Conservation (phyloP, 2,113 vertebrate species). For the Platichthys flesus region DNA sequence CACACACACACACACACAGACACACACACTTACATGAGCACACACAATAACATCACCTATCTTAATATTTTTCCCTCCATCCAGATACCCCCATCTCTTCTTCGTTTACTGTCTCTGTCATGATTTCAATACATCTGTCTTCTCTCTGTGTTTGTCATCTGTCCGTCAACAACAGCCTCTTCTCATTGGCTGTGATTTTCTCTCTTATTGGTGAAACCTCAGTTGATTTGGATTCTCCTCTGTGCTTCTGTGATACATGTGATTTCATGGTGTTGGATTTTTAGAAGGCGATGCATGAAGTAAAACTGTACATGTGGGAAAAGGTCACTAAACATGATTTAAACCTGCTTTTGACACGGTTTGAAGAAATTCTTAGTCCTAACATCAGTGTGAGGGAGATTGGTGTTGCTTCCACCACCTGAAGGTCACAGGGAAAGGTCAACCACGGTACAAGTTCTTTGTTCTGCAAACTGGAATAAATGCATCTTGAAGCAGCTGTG, state of each 20-base stretch:
- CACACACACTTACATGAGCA: too few species aligned
- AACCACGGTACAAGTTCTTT: not conserved
- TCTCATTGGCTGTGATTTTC: not conserved
- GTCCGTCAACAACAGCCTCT: slow-evolving; percentile 5
- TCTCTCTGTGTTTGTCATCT: slow-evolving; percentile 8
- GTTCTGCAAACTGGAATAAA: not conserved
- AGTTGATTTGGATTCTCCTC: not conserved
- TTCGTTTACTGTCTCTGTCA: too few species aligned
- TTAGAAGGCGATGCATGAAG: not conserved
- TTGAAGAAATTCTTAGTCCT: not conserved
- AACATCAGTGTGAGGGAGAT: too few species aligned
- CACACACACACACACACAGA: slow-evolving; percentile 19
- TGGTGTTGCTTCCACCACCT: not conserved
- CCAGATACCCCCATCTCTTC: too few species aligned
- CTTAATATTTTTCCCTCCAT: too few species aligned
- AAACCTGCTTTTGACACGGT: not conserved
- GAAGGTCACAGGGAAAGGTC: not conserved
- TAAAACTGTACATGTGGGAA: not conserved
- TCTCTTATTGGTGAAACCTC: not conserved
- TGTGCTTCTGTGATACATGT: not conserved
- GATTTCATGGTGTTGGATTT: not conserved
- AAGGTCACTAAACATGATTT: not conserved
- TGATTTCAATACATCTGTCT: too few species aligned
- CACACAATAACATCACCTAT: too few species aligned
- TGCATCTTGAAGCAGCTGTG: not conserved